Evolutionary conservation across 2,888 invertebrate genomes (phyloP), one percentile per base, ranked within the genome.

Genomic region (Heteropelma amictum): DNA sequence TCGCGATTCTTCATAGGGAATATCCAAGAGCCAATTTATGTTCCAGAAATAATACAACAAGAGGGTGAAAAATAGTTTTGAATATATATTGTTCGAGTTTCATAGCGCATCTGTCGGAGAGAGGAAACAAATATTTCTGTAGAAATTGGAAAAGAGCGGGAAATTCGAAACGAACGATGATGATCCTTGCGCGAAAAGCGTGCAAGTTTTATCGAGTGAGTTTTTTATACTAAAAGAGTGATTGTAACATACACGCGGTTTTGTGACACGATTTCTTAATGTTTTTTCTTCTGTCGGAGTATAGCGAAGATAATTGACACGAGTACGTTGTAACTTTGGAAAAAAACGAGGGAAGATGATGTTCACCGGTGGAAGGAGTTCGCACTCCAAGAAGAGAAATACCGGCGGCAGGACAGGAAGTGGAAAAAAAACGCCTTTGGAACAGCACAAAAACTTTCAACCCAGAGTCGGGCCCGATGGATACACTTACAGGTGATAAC

Each of bases 361-460:
- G 93, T 93, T 93, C 89, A 93, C 93, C 82, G 93, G 93, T 82
- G 92, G 92, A 47, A 65, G 77, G n/a, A 84, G 76, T 10, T 92
- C 92, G 76, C 92, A 92, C 87, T 91, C 92, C 80, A 93, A 92
- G 85, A 92, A 91, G 82, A 87, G 90, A 78, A 90, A 89, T 78
- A 88, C 87, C 51, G 87, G 88, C 12, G 86, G 87, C 76, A 87
- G 88, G 4, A 35, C 69, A n/a, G 77, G 78, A 19, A 74, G 77
- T 49, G 76, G 80, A n/a, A 82, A 83, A 77, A 87, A 84, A 80
- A 63, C 81, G 4, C 80, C 82, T 47, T 56, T 85, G 63, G 87
- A 86, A 33, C 17, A 28, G 7, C 81, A 84, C 65, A 82, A 82
- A 76, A 81, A 75, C 65, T 47, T 80, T 10, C 82, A 81, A 35